phyloP scores from a whole-genome alignment of 2,113 vertebrate genomes.

The Helogale parvula region DNA sequence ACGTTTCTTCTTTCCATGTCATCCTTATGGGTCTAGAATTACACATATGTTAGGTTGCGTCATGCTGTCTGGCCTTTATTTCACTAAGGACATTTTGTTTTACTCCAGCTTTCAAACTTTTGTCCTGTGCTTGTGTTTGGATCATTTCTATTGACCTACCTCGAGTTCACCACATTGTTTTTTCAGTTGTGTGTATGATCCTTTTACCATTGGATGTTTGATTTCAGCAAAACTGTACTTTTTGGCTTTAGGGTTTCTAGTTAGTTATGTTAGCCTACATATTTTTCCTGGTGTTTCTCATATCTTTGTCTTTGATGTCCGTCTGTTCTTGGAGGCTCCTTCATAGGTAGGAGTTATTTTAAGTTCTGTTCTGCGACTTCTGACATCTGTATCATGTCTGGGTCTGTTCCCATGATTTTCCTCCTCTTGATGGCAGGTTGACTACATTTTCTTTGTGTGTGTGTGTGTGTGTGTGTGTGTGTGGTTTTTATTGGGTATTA shows the following conservation, averaged over 20 bases:
- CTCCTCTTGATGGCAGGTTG: not conserved
- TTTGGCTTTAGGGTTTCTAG: not conserved
- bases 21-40: not conserved
- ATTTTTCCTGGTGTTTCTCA: not conserved
- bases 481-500: not conserved
- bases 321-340: no score
- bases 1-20: not conserved
- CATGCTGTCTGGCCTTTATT: not conserved
- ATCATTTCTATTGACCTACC: not conserved
- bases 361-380: not conserved
- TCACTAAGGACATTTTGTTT: not conserved
- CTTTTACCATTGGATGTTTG: not conserved
- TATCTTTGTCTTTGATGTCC: fast-evolving
- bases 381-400: not conserved
- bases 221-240: not conserved
- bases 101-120: not conserved
- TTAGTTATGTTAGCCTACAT: not conserved
- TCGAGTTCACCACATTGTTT: not conserved
- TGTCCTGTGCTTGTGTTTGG: not conserved
- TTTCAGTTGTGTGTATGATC: not conserved
- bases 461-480: not conserved
- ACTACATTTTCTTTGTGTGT: not conserved
- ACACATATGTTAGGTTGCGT: not conserved
- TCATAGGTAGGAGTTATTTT: no score
- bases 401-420: not conserved